phyloP scores from a whole-genome alignment of 2,888 invertebrate genomes.

The Unio delphinus region DNA sequence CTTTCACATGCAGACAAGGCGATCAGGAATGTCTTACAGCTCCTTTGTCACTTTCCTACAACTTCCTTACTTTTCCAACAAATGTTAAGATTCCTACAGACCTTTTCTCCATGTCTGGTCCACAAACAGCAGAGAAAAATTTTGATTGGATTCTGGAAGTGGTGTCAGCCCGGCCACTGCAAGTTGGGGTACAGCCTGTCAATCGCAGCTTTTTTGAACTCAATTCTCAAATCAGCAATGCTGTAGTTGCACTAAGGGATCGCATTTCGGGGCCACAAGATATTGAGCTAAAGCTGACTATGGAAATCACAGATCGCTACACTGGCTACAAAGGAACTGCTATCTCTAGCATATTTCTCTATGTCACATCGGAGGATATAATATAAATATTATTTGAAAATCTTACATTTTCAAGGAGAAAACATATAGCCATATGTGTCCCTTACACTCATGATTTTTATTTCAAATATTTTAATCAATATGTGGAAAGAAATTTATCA shows the following conservation, averaged over 20 bases:
- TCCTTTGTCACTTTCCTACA: constrained; percentile 91
- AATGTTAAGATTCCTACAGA: constrained; percentile 74
- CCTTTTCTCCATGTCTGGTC: constrained; percentile 91
- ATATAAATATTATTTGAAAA: background rate
- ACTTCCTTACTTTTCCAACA: constrained; percentile 93
- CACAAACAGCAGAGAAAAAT: constrained; percentile 79
- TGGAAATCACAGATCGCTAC: constrained; percentile 76
- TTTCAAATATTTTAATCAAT: background rate
- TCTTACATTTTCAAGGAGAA: background rate
- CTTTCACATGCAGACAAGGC: constrained; percentile 81
- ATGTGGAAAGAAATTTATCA: constrained; percentile 6
- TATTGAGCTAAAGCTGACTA: constrained; percentile 87
- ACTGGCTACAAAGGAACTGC: constrained; percentile 86
- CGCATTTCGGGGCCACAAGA: constrained; percentile 91
- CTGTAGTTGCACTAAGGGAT: constrained; percentile 82
- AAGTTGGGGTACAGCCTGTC: constrained; percentile 57
- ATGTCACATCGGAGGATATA: constrained; percentile 77
- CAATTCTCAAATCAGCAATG: constrained; percentile 67
- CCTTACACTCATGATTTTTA: constrained; percentile 2
- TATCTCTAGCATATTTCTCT: constrained; percentile 87
- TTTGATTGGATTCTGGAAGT: constrained; percentile 85
- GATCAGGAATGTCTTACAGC: constrained; percentile 83
- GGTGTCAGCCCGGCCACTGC: constrained; percentile 75
- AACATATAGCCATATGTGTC: background rate
- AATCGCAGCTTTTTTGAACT: constrained; percentile 70